These are phyloP conservation scores for Silurus glanis DNA, from an alignment of 2,113 vertebrate species.

Conservation along the genomic window DNA sequence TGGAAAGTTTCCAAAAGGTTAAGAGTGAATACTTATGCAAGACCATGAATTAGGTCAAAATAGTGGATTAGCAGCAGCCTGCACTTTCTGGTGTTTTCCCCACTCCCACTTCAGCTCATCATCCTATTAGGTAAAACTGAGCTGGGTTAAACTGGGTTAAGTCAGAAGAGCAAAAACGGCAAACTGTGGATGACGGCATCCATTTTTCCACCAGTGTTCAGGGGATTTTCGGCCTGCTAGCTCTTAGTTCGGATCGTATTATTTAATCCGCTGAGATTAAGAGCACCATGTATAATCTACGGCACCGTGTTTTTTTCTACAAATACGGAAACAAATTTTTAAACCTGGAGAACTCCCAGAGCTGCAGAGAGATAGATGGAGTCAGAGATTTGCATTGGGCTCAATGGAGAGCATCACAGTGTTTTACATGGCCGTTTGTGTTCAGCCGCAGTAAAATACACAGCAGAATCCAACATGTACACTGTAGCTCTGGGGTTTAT, in stretches of 20 bases:
- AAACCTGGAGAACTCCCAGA: constrained; percentile 57
- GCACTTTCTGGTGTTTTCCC: neutral
- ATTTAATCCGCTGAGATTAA: constrained; percentile 72
- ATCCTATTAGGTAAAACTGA: neutral
- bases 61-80: neutral
- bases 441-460: neutral
- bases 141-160: neutral
- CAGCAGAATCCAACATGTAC: neutral
- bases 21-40: neutral
- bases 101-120: neutral
- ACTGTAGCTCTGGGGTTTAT: neutral
- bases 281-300: constrained; percentile 58
- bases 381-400: neutral
- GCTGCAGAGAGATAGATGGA: neutral
- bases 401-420: neutral
- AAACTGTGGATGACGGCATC: neutral
- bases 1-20: too few species aligned
- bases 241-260: constrained; percentile 64
- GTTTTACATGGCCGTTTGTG: constrained; percentile 14
- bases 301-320: constrained; percentile 61
- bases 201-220: constrained; percentile 13
- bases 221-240: constrained; percentile 42
- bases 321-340: constrained; percentile 68
- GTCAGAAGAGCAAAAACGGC: too few species aligned
- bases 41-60: neutral